phyloP scores from a whole-genome alignment of 2,888 invertebrate species.

The Drosophila rellima region DNA sequence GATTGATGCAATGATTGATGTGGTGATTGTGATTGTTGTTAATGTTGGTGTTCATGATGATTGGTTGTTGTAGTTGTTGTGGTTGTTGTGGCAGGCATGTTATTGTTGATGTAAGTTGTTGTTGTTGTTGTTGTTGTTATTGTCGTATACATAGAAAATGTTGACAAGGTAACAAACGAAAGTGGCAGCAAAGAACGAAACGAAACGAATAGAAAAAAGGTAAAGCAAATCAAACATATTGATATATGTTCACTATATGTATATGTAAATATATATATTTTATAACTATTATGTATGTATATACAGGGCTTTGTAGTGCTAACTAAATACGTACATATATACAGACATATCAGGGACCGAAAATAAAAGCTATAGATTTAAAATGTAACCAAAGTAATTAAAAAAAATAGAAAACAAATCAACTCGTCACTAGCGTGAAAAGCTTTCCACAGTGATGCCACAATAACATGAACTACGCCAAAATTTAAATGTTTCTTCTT shows the following conservation, averaged over 20 bases:
- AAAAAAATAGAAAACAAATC: background rate
- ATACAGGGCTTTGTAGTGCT: slow-evolving; percentile 7
- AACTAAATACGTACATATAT: slow-evolving; percentile 13
- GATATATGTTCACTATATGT: slow-evolving; percentile 31
- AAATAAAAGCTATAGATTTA: background rate
- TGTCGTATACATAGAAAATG: slow-evolving; percentile 58
- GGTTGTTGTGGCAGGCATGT: slow-evolving; percentile 59
- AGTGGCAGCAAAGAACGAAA: slow-evolving; percentile 61
- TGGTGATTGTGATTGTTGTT: slow-evolving; percentile 27
- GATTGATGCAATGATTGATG: slow-evolving; percentile 37
- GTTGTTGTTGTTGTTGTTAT: slow-evolving; percentile 52
- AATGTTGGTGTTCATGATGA: slow-evolving; percentile 47
- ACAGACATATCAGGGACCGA: slow-evolving; percentile 6
- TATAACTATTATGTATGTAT: slow-evolving; percentile 7
- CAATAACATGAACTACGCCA: too few relatives aligned
- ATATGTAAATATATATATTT: slow-evolving; percentile 7
- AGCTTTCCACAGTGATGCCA: too few relatives aligned
- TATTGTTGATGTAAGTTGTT: slow-evolving; percentile 58
- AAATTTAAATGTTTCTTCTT: too few relatives aligned
- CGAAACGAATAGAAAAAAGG: slow-evolving; percentile 62
- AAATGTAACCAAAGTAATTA: background rate
- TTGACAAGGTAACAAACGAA: slow-evolving; percentile 64
- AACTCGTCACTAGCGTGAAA: background rate
- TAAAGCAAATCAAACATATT: slow-evolving; percentile 64
- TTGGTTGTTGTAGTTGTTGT: slow-evolving; percentile 39